Percentiles rank a stretch among this genome's conserved stretches.
Evolutionary conservation across 2,888 invertebrate species (phyloP).

Genomic region (Caenorhabditis sulstoni): DNA sequence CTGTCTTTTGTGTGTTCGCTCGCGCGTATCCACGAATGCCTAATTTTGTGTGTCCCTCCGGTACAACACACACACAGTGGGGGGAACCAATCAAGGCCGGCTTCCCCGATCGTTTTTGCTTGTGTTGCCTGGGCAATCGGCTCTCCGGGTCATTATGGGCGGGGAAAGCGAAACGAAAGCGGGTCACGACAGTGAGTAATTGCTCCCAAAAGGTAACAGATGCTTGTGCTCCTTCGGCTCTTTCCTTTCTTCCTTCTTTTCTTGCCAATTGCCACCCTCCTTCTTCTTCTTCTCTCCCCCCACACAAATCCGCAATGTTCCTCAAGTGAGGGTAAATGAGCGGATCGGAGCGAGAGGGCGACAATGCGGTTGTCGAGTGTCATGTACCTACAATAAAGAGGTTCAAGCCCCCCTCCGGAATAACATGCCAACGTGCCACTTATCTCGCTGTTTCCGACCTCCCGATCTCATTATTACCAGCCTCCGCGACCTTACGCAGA

Average conservation of each 20-base stretch:
- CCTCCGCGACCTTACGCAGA: not conserved
- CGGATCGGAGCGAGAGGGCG: slow-evolving; percentile 9
- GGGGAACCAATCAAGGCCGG: slow-evolving; percentile 35
- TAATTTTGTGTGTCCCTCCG: slow-evolving; percentile 10
- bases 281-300: not conserved
- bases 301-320: not conserved
- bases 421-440: slow-evolving; percentile 23
- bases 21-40: slow-evolving; percentile 44
- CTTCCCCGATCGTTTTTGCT: not conserved
- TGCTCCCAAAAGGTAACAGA: slow-evolving; percentile 13
- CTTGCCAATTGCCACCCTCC: slow-evolving; percentile 1
- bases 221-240: slow-evolving; percentile 12
- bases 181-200: slow-evolving; percentile 11
- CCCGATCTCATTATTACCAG: not conserved
- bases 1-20: slow-evolving; percentile 51
- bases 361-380: slow-evolving; percentile 7
- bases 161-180: slow-evolving; percentile 10
- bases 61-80: slow-evolving; percentile 22
- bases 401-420: slow-evolving; percentile 9
- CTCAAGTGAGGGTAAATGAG: slow-evolving; percentile 20
- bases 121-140: not conserved
- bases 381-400: slow-evolving; percentile 22
- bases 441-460: slow-evolving; percentile 2
- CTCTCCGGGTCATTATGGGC: not conserved
- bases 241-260: slow-evolving; percentile 11